These are phyloP conservation scores for Plecotus auritus DNA, from an alignment of 2,113 vertebrate genomes.

Conservation along the genomic window DNA sequence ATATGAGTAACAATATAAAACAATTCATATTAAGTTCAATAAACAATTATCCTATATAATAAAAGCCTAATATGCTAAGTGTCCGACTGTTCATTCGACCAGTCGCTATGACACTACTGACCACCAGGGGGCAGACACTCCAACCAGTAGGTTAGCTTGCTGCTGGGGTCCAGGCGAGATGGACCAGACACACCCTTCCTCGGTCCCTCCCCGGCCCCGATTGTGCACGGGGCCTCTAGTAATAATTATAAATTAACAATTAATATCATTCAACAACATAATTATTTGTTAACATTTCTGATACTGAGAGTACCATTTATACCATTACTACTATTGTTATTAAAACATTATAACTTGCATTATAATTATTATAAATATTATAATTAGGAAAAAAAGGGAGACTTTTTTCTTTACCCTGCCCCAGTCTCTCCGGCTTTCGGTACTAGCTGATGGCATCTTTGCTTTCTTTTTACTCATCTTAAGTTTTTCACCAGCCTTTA, in stretches of 20 bases:
- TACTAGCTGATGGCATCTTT: constrained; percentile 98
- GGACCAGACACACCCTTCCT: no score
- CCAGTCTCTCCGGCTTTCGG: constrained; percentile 98
- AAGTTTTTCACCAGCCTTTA: constrained; percentile 97
- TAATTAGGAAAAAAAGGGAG: background rate
- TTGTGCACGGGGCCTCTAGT: no score
- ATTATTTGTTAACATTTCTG: background rate
- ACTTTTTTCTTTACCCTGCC: constrained; percentile 89
- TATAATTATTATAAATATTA: background rate
- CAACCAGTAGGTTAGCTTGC: no score
- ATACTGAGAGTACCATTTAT: background rate
- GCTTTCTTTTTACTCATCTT: constrained; percentile 99
- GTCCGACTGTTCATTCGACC: no score
- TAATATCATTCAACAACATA: background rate
- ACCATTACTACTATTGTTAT: background rate
- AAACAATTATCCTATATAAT: background rate
- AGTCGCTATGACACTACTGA: no score
- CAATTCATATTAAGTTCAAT: background rate
- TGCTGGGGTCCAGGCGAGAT: no score
- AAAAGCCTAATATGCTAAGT: no score
- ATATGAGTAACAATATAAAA: background rate
- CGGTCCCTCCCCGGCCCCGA: no score
- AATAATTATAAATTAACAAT: background rate
- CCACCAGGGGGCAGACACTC: no score
- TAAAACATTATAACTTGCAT: background rate